A percentile compares a stretch with the other conserved stretches of the same genome.
Conservation (phyloP, 2,888 invertebrate genomes). For the Stenolophus ochropezus region DNA sequence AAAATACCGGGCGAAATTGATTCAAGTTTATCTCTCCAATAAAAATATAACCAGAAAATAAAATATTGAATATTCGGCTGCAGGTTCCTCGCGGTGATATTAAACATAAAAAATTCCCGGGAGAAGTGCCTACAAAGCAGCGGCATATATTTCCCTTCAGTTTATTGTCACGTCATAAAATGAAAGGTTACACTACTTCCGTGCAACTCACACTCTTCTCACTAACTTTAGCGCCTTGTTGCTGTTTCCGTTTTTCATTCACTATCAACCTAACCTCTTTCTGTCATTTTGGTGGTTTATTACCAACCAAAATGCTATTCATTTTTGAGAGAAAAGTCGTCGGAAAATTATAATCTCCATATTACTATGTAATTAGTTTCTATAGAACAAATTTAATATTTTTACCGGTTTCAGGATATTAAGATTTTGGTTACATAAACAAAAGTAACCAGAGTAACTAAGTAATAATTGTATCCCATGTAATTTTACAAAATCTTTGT, state of each 20-base stretch:
- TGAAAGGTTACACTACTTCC: constrained; percentile 48
- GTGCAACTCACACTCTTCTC: constrained; percentile 20
- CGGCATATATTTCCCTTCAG: constrained; percentile 41
- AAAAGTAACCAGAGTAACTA: too few relatives aligned
- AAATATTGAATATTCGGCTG: constrained; percentile 48
- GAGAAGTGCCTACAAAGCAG: constrained; percentile 26
- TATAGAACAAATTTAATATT: too few relatives aligned
- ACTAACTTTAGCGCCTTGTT: constrained; percentile 33
- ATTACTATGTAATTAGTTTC: too few relatives aligned
- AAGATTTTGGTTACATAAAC: too few relatives aligned
- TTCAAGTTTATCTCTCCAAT: constrained; percentile 50
- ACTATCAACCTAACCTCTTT: not conserved
- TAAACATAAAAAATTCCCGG: constrained; percentile 53
- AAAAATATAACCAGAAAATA: constrained; percentile 53
- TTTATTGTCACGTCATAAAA: constrained; percentile 56
- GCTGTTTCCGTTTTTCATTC: not conserved
- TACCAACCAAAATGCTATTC: too few relatives aligned
- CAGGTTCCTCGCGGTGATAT: constrained; percentile 25
- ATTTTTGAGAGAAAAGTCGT: too few relatives aligned
- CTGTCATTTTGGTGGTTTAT: not conserved
- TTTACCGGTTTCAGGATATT: too few relatives aligned
- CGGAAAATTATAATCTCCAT: too few relatives aligned
- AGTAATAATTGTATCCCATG: too few relatives aligned
- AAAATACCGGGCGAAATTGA: constrained; percentile 45
- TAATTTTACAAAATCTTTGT: too few relatives aligned